Conservation (phyloP, 2,888 invertebrate species). For the Microplitis deprimator region DNA sequence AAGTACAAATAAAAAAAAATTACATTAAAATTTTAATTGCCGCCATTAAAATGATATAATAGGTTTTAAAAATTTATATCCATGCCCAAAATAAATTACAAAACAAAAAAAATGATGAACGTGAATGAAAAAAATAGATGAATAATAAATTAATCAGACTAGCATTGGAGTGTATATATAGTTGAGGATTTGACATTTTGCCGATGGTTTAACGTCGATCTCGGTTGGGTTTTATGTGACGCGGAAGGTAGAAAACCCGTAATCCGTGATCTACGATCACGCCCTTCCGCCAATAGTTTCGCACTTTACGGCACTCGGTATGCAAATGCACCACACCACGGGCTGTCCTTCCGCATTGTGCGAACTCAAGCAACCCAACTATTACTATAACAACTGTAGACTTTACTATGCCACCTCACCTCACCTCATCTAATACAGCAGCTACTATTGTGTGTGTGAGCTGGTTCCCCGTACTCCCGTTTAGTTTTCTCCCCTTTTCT, state of each 20-base stretch:
- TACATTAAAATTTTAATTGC: background rate
- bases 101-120: background rate
- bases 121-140: background rate
- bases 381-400: background rate
- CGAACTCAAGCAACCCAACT: constrained; percentile 9
- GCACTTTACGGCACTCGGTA: constrained; percentile 65
- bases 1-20: background rate
- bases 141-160: constrained; percentile 13
- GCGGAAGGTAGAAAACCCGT: constrained; percentile 33
- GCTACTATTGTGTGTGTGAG: background rate
- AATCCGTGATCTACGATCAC: constrained; percentile 46
- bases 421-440: background rate
- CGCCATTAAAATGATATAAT: background rate
- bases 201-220: constrained; percentile 31
- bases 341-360: constrained; percentile 19
- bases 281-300: constrained; percentile 63
- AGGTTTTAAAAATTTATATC: background rate
- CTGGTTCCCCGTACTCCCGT: background rate
- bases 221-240: constrained; percentile 32
- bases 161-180: background rate
- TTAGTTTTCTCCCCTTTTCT: too few species aligned
- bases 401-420: background rate
- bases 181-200: constrained; percentile 23
- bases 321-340: constrained; percentile 59
- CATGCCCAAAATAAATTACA: background rate